Base-by-base conservation (phyloP, 2,888 invertebrate genomes). In the Amphipoea lucens region DNA sequence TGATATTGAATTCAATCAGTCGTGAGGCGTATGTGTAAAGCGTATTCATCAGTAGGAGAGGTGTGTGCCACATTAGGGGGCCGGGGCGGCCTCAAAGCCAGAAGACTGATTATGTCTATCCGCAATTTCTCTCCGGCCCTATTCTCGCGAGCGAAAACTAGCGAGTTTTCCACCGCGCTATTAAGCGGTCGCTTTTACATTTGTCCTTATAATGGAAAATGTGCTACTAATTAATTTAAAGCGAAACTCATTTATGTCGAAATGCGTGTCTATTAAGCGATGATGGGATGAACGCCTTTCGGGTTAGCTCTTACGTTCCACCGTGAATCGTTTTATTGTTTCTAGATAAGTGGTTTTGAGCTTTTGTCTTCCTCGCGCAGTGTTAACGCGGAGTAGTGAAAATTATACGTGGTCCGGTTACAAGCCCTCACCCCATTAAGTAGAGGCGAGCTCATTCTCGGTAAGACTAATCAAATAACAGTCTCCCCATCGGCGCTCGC, bases 381-480 rank as follows among this genome's bases (percentile, higher is more conserved):
- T 71, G 71, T 71, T 71, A 71, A 71, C 66, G 85, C 84, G 88
- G 87, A 90, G 90, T 91, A 90, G 93, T 94, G 93, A 94, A 95
- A 96, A 96, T 96, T 95, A 95, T 96, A 96, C 94, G 94, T 94
- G 93, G 95, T 96, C 96, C 94, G 94, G 95, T 96, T 96, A 96
- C 96, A 96, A 94, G 95, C 95, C 95, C 95, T 96, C 96, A 95
- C 96, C 96, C 96, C 95, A 96, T 96, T 96, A 96, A 96, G 95
- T 95, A 94, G 95, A 96, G 95, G 95, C 96, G 96, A 95, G 95
- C 96, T 97, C 97, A 97, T 97, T 97, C 97, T 96, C 96, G 95
- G 97, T 96, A 96, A 96, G 97, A 97, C 97, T 97, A 97, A 97
- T 97, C 97, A 97, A 97, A 97, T 97, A 97, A 97, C 96, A 95